These are phyloP conservation scores for Acanthaster planci DNA, from an alignment of 35 echinoderm and acorn worm genomes.

Conservation along the genomic window DNA sequence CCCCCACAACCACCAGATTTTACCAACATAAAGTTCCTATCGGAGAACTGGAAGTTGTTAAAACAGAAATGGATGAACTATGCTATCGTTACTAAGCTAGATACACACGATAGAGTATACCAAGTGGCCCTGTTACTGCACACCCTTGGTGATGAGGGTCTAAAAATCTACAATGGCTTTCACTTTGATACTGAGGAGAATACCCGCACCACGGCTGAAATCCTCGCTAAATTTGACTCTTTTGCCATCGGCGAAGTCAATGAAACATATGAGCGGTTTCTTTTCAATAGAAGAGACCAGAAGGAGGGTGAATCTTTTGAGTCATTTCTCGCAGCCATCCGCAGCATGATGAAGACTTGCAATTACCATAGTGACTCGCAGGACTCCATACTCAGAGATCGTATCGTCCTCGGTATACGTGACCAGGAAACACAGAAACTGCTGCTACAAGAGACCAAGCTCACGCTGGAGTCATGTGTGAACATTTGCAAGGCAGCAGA, in stretches of 20 bases:
- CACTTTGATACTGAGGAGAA: slow-evolving; percentile 41
- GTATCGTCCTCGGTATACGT: slow-evolving; percentile 39
- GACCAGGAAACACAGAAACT: too few relatives aligned
- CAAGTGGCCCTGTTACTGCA: slow-evolving; percentile 37
- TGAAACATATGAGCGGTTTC: slow-evolving; percentile 48
- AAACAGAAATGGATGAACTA: slow-evolving; percentile 1
- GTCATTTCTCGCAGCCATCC: slow-evolving; percentile 23
- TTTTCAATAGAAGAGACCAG: slow-evolving; percentile 55
- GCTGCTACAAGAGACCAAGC: slow-evolving; percentile 10
- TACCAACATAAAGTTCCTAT: background rate
- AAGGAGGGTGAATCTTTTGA: too few relatives aligned
- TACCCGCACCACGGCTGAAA: slow-evolving; percentile 8
- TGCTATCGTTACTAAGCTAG: background rate
- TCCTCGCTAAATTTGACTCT: slow-evolving; percentile 40
- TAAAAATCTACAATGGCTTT: slow-evolving; percentile 54
- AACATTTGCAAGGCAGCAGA: background rate
- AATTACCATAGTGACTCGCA: slow-evolving; percentile 26
- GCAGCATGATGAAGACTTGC: slow-evolving; percentile 45
- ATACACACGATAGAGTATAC: slow-evolving; percentile 12
- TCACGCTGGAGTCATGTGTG: slow-evolving; percentile 16
- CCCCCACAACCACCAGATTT: slow-evolving; percentile 1
- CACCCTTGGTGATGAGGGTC: slow-evolving; percentile 27
- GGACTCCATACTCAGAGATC: slow-evolving; percentile 39
- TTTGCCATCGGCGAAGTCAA: too few relatives aligned
- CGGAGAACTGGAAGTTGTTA: background rate